These are phyloP conservation scores for Leptosomus discolor DNA, from an alignment of 2,113 vertebrate species.

Conservation along the genomic window DNA sequence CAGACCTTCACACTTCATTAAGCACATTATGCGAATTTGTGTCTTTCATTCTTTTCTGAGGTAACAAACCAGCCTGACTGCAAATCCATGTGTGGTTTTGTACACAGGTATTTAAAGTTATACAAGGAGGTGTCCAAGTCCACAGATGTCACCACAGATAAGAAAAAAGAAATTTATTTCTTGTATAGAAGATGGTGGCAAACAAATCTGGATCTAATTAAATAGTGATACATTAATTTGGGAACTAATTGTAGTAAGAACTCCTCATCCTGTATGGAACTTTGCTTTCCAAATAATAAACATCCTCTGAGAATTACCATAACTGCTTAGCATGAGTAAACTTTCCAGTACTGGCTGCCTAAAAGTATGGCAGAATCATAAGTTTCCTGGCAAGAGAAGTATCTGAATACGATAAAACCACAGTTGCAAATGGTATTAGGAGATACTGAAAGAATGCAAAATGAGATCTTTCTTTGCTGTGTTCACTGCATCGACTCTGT, in stretches of 20 bases:
- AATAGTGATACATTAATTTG: background rate
- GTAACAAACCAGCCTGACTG: background rate
- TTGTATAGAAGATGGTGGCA: background rate
- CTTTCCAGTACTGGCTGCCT: slow-evolving; percentile 34
- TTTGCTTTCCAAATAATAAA: slow-evolving; percentile 9
- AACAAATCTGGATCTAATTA: background rate
- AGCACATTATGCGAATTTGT: background rate
- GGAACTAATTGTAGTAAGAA: background rate
- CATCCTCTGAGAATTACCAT: slow-evolving; percentile 7
- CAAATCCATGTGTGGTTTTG: background rate
- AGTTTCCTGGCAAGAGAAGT: slow-evolving; percentile 46
- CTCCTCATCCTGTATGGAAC: background rate
- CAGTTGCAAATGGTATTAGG: background rate
- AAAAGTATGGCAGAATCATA: background rate
- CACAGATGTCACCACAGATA: background rate
- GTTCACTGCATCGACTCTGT: background rate
- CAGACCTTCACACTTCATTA: background rate
- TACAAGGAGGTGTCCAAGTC: background rate
- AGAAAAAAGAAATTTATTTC: background rate
- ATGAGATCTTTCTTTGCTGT: background rate
- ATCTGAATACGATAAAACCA: slow-evolving; percentile 18
- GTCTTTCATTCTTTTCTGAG: background rate
- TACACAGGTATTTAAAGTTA: background rate
- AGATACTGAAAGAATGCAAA: slow-evolving; percentile 33
- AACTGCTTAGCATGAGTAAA: slow-evolving; percentile 26